Base-by-base conservation (phyloP, 2,113 vertebrate species). In the Tetrao urogallus region DNA sequence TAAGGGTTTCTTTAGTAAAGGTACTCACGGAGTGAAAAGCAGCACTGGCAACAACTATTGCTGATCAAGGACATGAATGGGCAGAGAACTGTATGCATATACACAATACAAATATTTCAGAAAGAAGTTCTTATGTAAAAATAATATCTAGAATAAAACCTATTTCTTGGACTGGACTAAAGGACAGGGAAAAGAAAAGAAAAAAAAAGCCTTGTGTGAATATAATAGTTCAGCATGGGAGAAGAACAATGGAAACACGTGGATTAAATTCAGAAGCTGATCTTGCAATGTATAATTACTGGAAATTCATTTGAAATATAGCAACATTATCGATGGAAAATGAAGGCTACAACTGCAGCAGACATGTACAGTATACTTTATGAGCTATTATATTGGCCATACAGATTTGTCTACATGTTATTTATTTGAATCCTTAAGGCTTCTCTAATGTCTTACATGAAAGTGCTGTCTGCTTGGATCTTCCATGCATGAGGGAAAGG, bases 401-500 rank as follows among this genome's bases (percentile, higher is more conserved):
- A 93, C 87, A 90, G 86, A 40, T 96, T 97, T 97, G 64, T 95
- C 93, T 94, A 77, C 79, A 66, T 91, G 95, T 94, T 97, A 82
- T 77, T 93, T 96, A 90, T 83, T 92, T 90, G 94, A 91, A 77
- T 90, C 66, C 90, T 97, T 97, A 97, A 97, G 95, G 81, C 97
- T 94, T 97, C 91, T 92, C 88, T 95, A 97, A 97, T 86, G 63
- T 95, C 63, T 93, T 94, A 97, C 66, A 88, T 92, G 88, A 96
- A 96, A 93, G 82, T 94, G 77, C 89, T 95, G 83, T 94, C 92
- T 93, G 94, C 86, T 96, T 95, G 73, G 90, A 91, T 98, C 92
- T 96, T 97, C 83, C 98, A 97, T 98, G 98, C 97, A 95, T 81
- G 91, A 97, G 71, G 92, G 84, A 94, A 81, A 96, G 82, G 89